Conservation (phyloP, 2,888 invertebrate species). For the Seira ritae region DNA sequence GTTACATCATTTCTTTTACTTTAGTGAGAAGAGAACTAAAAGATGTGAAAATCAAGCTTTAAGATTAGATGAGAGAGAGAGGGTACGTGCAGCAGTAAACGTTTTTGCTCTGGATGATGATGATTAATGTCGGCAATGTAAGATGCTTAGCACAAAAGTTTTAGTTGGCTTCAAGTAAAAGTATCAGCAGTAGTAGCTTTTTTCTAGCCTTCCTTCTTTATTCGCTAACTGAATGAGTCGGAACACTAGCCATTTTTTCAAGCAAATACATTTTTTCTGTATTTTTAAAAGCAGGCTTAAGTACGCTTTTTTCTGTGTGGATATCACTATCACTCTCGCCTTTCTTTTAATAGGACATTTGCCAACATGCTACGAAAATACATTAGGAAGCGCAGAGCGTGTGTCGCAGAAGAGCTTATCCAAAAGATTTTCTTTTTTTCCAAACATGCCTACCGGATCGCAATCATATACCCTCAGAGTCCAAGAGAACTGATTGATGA, state of each 20-base stretch:
- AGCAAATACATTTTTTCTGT: slow-evolving; percentile 15
- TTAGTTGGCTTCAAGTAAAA: too few species aligned
- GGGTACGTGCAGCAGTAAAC: not conserved
- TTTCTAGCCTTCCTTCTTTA: slow-evolving; percentile 9
- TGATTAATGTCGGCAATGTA: slow-evolving; percentile 56
- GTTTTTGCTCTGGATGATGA: slow-evolving; percentile 23
- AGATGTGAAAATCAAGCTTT: not conserved
- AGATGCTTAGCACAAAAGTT: slow-evolving; percentile 27
- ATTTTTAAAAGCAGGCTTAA: not conserved
- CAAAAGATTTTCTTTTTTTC: slow-evolving; percentile 2
- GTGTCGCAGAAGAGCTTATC: not conserved
- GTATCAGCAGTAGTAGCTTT: too few species aligned
- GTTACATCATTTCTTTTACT: not conserved
- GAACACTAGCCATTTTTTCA: not conserved
- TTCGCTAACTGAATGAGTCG: not conserved
- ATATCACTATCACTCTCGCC: not conserved
- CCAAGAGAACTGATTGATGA: slow-evolving; percentile 50
- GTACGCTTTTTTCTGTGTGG: not conserved
- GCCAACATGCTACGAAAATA: not conserved
- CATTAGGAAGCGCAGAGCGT: not conserved
- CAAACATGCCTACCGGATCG: slow-evolving; percentile 34
- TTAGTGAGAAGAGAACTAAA: too few species aligned
- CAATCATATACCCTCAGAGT: slow-evolving; percentile 23
- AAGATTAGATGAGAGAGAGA: not conserved
- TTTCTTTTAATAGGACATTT: not conserved